phyloP scores from a whole-genome alignment of 2,888 invertebrate genomes.

The Caenorhabditis becei region DNA sequence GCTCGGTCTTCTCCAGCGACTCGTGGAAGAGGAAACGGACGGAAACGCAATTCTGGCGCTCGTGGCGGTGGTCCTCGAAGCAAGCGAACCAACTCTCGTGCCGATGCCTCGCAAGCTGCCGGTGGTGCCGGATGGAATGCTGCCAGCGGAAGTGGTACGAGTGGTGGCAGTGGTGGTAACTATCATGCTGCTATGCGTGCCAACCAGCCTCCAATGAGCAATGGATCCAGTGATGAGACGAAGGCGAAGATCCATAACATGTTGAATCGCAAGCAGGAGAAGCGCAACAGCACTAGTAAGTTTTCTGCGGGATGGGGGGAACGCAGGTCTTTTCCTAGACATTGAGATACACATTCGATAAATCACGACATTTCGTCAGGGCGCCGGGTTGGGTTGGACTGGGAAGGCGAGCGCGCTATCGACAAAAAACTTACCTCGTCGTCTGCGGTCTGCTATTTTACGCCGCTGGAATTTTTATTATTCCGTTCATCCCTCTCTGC shows the following conservation, averaged over 20 bases:
- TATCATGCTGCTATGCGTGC: slow-evolving; percentile 34
- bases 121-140: slow-evolving; percentile 9
- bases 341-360: not conserved
- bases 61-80: slow-evolving; percentile 55
- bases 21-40: slow-evolving; percentile 56
- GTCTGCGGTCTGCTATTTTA: slow-evolving; percentile 19
- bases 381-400: no score
- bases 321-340: not conserved
- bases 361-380: slow-evolving; percentile 4
- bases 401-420: slow-evolving; percentile 2
- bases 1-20: slow-evolving; percentile 36
- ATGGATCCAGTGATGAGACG: slow-evolving; percentile 60
- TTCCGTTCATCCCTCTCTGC: slow-evolving; percentile 10
- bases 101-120: slow-evolving; percentile 19
- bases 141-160: not conserved
- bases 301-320: not conserved
- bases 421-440: slow-evolving; percentile 5
- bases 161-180: slow-evolving; percentile 13
- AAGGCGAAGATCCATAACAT: slow-evolving; percentile 46
- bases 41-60: slow-evolving; percentile 50
- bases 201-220: slow-evolving; percentile 60
- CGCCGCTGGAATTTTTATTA: slow-evolving; percentile 16
- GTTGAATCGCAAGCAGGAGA: slow-evolving; percentile 51
- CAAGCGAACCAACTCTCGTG: slow-evolving; percentile 48
- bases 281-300: slow-evolving; percentile 50